Base-by-base conservation (phyloP, 1,140 invertebrate genomes). In the Apis cerana region DNA sequence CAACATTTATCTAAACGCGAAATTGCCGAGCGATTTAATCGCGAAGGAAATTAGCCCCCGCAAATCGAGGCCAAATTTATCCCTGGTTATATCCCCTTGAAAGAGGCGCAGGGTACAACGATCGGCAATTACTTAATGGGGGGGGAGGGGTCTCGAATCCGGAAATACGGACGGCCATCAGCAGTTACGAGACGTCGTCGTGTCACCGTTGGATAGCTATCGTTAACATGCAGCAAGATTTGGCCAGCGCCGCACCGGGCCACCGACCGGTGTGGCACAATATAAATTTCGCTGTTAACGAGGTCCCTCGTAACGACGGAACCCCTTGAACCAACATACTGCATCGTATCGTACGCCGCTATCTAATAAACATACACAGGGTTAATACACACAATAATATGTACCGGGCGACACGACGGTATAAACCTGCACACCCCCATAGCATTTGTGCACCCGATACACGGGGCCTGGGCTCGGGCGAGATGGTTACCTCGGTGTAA, bases 351-450 rank as follows among this genome's bases (percentile, higher is more conserved):
- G 27, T 74, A 74, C 79, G 62, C 61, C 68, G 50, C 70, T 71
- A 74, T 80, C 79, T 80, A 80, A 80, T 80, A 80, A 80, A 80
- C 70, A 80, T 65, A 65, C 79, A 65, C 50, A 64, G 61, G 59
- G 79, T 61, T 80, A 72, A 80, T 80, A 80, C 79, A 80, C 79
- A 75, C 79, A 80, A 80, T 80, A 80, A 80, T 80, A 80, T 80
- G 79, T 75, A 75, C 17, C 8, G 54, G 56, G 12, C 71, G 78
- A 74, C 79, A 80, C 21, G 70, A 10, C 70, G 17, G 61, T 75
- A 48, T 56, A 80, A 75, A 74, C 79, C 62, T 65, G 79, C 65
- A 27, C 27, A 17, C 17, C 43, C 70, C 17, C 65, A 17, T 50
- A 2, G 61, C 61, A 23, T 62, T 27, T 62, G 61, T 17, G 52